Evolutionary conservation across 2,888 invertebrate species (phyloP).

Genomic region (Steinernema scapterisci): DNA sequence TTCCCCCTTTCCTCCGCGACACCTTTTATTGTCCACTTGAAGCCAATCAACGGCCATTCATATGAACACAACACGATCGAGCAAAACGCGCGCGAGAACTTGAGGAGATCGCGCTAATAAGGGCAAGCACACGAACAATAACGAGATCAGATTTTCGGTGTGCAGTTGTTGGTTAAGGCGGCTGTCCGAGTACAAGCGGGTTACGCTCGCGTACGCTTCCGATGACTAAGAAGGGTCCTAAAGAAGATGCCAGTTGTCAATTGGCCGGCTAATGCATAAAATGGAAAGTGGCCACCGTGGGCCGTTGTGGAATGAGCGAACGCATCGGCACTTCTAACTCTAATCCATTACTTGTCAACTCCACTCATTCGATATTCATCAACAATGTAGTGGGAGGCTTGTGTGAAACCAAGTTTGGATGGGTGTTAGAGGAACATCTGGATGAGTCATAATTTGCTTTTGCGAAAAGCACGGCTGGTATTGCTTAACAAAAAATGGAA

Average conservation of each 20-base stretch:
- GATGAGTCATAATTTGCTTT: not conserved
- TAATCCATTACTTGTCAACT: constrained; percentile 30
- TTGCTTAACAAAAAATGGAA: too few species aligned
- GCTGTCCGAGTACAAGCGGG: not conserved
- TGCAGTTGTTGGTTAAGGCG: not conserved
- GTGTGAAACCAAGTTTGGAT: not conserved
- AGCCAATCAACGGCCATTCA: constrained; percentile 32
- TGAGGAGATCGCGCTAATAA: constrained; percentile 29
- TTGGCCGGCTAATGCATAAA: constrained; percentile 27
- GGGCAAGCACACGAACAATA: constrained; percentile 25
- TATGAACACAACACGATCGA: not conserved
- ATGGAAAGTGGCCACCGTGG: constrained; percentile 17
- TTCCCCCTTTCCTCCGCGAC: not conserved
- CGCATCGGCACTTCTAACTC: constrained; percentile 32
- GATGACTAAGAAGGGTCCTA: not conserved
- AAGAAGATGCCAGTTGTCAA: constrained; percentile 9
- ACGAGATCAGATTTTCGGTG: constrained; percentile 24
- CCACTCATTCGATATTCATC: constrained; percentile 29
- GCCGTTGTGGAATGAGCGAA: constrained; percentile 4
- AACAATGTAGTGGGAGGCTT: not conserved
- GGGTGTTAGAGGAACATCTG: not conserved
- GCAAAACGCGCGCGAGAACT: not conserved
- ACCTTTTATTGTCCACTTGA: constrained; percentile 32
- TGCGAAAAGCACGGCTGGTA: too few species aligned
- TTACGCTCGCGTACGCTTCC: not conserved